Conservation (phyloP, 1,140 invertebrate genomes). For the Drosophila athabasca region DNA sequence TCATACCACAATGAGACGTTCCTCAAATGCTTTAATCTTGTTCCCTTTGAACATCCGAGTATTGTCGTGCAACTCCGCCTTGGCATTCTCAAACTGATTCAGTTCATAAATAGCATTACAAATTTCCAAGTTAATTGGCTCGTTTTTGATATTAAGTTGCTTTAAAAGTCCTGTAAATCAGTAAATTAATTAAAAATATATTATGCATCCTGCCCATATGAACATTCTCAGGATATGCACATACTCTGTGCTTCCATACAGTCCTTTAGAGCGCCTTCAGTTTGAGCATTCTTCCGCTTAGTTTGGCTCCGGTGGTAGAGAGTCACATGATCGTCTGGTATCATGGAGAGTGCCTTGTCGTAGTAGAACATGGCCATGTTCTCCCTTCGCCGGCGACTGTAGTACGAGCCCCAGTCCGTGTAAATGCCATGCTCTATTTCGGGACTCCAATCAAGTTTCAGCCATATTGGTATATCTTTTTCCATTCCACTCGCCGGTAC, state of each 20-base stretch:
- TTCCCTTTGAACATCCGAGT: conserved; percentile 58
- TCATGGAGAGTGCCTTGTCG: conserved; percentile 57
- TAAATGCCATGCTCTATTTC: conserved; percentile 68
- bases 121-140: conserved; percentile 54
- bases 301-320: conserved; percentile 63
- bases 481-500: conserved; percentile 23
- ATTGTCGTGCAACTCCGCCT: conserved; percentile 68
- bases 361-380: conserved; percentile 64
- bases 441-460: conserved; percentile 66
- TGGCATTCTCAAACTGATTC: conserved; percentile 68
- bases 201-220: not conserved
- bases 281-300: conserved; percentile 55
- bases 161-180: conserved; percentile 24
- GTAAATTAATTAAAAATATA: not conserved
- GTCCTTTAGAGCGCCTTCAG: conserved; percentile 51
- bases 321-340: conserved; percentile 45
- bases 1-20: conserved; percentile 64
- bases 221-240: not conserved
- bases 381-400: conserved; percentile 54
- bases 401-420: conserved; percentile 72
- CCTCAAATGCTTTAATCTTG: conserved; percentile 56
- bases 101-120: conserved; percentile 71
- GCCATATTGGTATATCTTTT: conserved; percentile 48
- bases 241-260: conserved; percentile 52
- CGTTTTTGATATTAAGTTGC: conserved; percentile 7